Conservation (phyloP, 2,113 vertebrate genomes). For the Strix aluco region DNA sequence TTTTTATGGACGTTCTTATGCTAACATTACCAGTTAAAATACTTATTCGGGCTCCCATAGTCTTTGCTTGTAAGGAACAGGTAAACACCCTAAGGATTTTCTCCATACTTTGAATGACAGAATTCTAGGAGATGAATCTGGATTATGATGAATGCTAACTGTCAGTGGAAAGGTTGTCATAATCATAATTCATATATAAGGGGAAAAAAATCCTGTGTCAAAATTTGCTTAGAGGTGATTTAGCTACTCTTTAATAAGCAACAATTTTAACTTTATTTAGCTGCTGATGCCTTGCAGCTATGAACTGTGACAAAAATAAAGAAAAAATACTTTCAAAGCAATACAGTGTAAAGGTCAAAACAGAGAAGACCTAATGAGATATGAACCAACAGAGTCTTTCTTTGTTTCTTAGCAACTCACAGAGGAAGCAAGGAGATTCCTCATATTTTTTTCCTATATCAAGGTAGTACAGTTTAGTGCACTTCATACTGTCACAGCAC, state of each 20-base stretch:
- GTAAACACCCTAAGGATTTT: slow-evolving; percentile 43
- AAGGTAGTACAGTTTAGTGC: slow-evolving; percentile 57
- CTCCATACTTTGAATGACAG: slow-evolving; percentile 38
- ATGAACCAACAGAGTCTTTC: slow-evolving; percentile 44
- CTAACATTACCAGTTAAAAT: slow-evolving; percentile 44
- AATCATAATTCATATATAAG: slow-evolving; percentile 21
- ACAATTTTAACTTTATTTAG: slow-evolving; percentile 66
- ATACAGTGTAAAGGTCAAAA: slow-evolving; percentile 73
- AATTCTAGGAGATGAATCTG: slow-evolving; percentile 12
- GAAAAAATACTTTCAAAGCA: slow-evolving; percentile 75
- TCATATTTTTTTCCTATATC: slow-evolving; percentile 61
- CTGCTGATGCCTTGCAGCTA: slow-evolving; percentile 69
- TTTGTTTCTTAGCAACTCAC: slow-evolving; percentile 69
- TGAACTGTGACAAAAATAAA: slow-evolving; percentile 66
- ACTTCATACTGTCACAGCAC: slow-evolving; percentile 70
- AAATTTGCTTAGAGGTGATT: slow-evolving; percentile 56
- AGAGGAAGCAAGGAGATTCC: slow-evolving; percentile 65
- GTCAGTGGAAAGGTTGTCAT: slow-evolving; percentile 16
- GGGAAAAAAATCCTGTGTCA: not conserved
- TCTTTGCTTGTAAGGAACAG: slow-evolving; percentile 66
- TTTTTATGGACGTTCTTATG: slow-evolving; percentile 67
- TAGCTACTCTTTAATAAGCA: slow-evolving; percentile 64
- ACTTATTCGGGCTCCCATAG: slow-evolving; percentile 46
- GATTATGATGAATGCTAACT: not conserved
- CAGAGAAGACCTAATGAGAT: slow-evolving; percentile 63